Conservation (phyloP, 2,888 invertebrate species). For the Cosmorhoe ocellata region DNA sequence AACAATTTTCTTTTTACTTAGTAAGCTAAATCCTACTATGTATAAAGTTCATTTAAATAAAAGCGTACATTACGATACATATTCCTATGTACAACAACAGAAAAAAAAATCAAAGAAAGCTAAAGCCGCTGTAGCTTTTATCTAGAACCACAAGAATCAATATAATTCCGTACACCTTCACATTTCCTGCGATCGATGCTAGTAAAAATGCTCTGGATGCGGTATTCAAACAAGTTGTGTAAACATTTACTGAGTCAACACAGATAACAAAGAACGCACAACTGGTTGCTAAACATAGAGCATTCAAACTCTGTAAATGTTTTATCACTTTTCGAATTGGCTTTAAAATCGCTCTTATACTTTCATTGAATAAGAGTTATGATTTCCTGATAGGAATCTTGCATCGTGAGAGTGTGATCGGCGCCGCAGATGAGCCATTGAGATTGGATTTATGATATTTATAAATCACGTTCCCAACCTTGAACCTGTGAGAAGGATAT, state of each 20-base stretch:
- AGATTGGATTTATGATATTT: slow-evolving; percentile 77
- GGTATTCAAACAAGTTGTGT: slow-evolving; percentile 53
- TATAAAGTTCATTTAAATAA: no score
- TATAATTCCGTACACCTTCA: slow-evolving; percentile 4
- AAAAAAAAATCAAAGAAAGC: not conserved
- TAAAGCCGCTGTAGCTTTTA: not conserved
- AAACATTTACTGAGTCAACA: slow-evolving; percentile 70
- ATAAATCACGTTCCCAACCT: slow-evolving; percentile 74
- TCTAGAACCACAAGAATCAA: slow-evolving; percentile 8
- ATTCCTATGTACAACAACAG: no score
- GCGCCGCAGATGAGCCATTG: slow-evolving; percentile 60
- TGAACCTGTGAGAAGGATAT: slow-evolving; percentile 72
- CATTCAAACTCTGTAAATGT: slow-evolving; percentile 50
- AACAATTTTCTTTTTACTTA: no score
- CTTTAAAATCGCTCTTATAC: slow-evolving; percentile 41
- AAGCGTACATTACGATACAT: no score
- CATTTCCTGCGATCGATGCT: slow-evolving; percentile 28
- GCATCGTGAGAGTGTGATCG: slow-evolving; percentile 72
- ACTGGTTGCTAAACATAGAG: slow-evolving; percentile 73
- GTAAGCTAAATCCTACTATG: no score
- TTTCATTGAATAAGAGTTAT: slow-evolving; percentile 34
- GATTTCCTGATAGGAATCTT: slow-evolving; percentile 22
- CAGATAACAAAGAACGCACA: slow-evolving; percentile 73
- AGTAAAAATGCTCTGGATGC: slow-evolving; percentile 33
- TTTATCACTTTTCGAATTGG: slow-evolving; percentile 39